Conservation (phyloP, 2,888 invertebrate species). For the Rhorus exstirpatorius region DNA sequence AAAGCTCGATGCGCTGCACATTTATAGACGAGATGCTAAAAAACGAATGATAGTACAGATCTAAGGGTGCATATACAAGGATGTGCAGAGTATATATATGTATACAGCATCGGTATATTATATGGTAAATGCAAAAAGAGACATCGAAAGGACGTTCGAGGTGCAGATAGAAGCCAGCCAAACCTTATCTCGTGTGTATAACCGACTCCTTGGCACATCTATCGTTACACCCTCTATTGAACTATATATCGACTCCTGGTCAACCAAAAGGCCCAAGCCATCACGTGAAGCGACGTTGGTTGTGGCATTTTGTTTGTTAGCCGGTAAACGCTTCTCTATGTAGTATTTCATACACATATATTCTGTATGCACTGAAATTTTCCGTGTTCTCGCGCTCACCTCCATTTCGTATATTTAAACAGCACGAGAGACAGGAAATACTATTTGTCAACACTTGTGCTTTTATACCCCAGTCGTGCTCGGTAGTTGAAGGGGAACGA, state of each 20-base stretch:
- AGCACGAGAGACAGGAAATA: conserved; percentile 73
- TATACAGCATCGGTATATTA: conserved; percentile 3
- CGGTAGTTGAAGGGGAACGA: conserved; percentile 10
- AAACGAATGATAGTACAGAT: conserved; percentile 55
- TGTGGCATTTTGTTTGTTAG: conserved; percentile 10
- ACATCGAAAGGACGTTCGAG: conserved; percentile 50
- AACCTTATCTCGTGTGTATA: conserved; percentile 18
- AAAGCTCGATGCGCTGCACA: conserved; percentile 43
- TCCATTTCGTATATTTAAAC: conserved; percentile 77
- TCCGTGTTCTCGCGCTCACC: conserved; percentile 56
- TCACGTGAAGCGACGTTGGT: not conserved
- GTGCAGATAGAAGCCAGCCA: conserved; percentile 52
- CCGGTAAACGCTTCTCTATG: not conserved
- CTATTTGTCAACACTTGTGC: conserved; percentile 80
- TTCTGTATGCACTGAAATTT: conserved; percentile 37
- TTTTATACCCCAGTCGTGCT: conserved; percentile 73
- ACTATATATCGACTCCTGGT: not conserved
- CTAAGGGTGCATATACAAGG: conserved; percentile 16
- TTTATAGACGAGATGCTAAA: conserved; percentile 52
- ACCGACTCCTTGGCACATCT: conserved; percentile 4
- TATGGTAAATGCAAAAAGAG: conserved; percentile 24
- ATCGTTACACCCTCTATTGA: conserved; percentile 7
- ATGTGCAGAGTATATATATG: not conserved
- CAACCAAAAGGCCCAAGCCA: not conserved
- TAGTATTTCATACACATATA: not conserved